phyloP scores from a whole-genome alignment of 1,140 invertebrate species.

The Aphaenogaster floridana region DNA sequence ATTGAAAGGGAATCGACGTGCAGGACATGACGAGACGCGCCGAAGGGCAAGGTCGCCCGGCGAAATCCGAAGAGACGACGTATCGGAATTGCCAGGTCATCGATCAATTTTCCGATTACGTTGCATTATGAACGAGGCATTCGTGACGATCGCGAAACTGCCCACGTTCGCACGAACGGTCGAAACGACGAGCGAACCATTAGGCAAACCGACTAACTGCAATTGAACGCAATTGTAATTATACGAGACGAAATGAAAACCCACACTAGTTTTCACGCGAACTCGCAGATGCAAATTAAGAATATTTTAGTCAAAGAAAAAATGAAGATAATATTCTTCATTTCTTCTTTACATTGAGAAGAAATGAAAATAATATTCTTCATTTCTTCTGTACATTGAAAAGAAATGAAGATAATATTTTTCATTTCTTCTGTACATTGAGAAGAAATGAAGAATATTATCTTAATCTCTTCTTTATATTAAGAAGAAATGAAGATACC shows the following conservation, averaged over 20 bases:
- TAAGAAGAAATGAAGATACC: no score
- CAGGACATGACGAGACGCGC: background rate
- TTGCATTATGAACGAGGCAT: conserved; percentile 46
- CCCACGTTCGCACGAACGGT: conserved; percentile 20
- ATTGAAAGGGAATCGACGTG: conserved; percentile 42
- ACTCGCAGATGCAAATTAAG: background rate
- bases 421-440: background rate
- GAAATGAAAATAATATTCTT: no score
- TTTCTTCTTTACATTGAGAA: no score
- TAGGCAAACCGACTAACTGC: background rate
- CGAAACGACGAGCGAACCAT: conserved; percentile 8
- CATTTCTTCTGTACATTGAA: background rate
- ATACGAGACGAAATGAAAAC: background rate
- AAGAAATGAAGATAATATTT: no score
- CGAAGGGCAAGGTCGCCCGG: conserved; percentile 46
- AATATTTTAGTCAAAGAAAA: background rate
- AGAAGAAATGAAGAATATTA: background rate
- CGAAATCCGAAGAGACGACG: conserved; percentile 4
- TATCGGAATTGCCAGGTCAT: conserved; percentile 41
- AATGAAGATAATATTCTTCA: background rate
- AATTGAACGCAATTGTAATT: conserved; percentile 16
- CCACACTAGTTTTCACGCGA: background rate
- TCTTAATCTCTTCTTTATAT: background rate
- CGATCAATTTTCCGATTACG: conserved; percentile 56
- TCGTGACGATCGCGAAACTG: conserved; percentile 34